Evolutionary conservation across 1,140 invertebrate species (phyloP), one percentile per base, ranked within the genome.

Genomic region (Leptopilina clavipes): DNA sequence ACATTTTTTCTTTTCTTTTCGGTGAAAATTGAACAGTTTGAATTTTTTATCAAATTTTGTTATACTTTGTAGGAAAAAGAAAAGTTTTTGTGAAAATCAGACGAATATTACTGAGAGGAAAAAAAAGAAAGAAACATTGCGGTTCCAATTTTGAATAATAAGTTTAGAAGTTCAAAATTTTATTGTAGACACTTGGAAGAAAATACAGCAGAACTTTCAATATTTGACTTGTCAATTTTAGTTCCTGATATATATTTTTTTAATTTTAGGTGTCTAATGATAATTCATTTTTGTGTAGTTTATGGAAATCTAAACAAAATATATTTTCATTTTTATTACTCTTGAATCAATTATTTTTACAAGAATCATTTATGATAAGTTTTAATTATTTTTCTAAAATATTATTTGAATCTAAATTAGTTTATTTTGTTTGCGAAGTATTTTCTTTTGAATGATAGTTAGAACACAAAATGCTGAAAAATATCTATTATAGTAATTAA

Each of bases 161-260:
- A 5, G 14, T 25, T 11, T 65, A 5, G 12, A 31, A 65, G 31
- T 65, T 65, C 59, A 10, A 65, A 65, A 65, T 65, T 65, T 65
- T 65, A 65, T 65, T 65, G 59, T 65, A 65, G 59, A 65, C 25
- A 14, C 25, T 65, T 22, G 19, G 19, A 14, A 65, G 25, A 31
- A 65, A 65, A 65, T 65, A 65, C 12, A 65, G 25, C 59, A 22
- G 59, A 65, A 31, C 59, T 65, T 65, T 65, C 0, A 31, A 37
- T 52, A 17, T 52, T 52, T 65, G 59, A 10, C 22, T 65, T 65
- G 11, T 31, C 59, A 22, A 59, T 59, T 59, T 12, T n/a, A n/a
- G 11, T 22, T 59, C 56, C 56, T 12, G 19, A 12, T 22, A 5
- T 59, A 25, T 59, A 11, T 22, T 25, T 65, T 65, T 31, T 14